Conservation (phyloP, 2,113 vertebrate genomes). For the Tretioscincus oriximinensis region DNA sequence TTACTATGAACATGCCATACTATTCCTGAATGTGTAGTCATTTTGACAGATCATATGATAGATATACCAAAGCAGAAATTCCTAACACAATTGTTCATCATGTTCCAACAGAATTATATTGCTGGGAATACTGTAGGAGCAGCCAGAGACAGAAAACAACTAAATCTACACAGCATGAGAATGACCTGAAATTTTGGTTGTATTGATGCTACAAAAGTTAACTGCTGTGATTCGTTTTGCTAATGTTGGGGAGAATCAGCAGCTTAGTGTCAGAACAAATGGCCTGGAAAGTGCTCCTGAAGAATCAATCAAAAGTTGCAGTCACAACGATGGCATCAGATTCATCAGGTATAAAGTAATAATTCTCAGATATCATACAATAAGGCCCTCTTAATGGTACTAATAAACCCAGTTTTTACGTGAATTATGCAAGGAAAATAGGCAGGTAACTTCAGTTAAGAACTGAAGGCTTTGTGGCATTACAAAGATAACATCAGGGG, state of each 20-base stretch:
- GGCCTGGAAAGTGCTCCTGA: too few species aligned
- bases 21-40: too few species aligned
- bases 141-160: not conserved
- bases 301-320: too few species aligned
- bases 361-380: too few species aligned
- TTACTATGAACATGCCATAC: too few species aligned
- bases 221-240: too few species aligned
- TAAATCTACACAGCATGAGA: not conserved
- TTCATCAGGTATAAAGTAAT: too few species aligned
- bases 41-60: not conserved
- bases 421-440: slow-evolving; percentile 18
- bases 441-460: slow-evolving; percentile 24
- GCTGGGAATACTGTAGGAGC: not conserved
- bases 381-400: too few species aligned
- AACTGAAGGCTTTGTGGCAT: slow-evolving; percentile 38
- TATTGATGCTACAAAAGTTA: not conserved
- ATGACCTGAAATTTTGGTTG: not conserved
- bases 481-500: slow-evolving; percentile 16
- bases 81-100: not conserved
- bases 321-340: too few species aligned
- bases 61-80: not conserved
- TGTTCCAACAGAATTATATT: not conserved
- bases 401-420: slow-evolving; percentile 29
- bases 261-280: too few species aligned
- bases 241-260: too few species aligned